Evolutionary conservation across 2,113 vertebrate genomes (phyloP), one percentile per base, ranked within the genome.

Genomic region (Gavialis gangeticus): DNA sequence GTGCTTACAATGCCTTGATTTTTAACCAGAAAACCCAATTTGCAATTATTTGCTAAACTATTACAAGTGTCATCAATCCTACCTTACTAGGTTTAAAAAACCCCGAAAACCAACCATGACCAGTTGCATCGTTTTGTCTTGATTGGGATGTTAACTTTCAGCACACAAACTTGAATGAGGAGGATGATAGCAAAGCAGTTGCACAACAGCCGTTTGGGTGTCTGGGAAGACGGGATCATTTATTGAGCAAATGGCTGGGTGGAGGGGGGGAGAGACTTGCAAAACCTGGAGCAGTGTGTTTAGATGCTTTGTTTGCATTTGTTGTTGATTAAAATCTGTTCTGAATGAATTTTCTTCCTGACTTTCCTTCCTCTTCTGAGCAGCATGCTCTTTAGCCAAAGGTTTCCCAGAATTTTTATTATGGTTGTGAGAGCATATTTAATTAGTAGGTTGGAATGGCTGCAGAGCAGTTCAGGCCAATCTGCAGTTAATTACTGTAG

Each of bases 361-460:
- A 88, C 92, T 94, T 96, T 85, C 0, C 56, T 82, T 94, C 75
- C 82, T 58, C 64, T 95, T 89, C 90, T 89, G 90, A 91, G 78
- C 62, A 84, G 82, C 30, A 46, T 86, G 91, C 83, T 96, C 84
- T 92, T 79, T 87, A 96, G 95, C 95, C 95, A 95, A 91, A 92
- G 86, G 83, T 96, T 97, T 97, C 89, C 92, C 93, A 94, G 95
- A 96, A 95, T 96, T 97, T 97, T 95, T 96, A 92, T 97, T 89
- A 89, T 84, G 93, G 90, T 94, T 94, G 91, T 89, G 87, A 97
- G 94, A 96, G 84, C 95, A 88, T 92, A 92, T 94, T 97, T 97
- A 97, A 97, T 97, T 97, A 97, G 94, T 83, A 90, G 90, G 87
- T 95, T 94, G 60, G 89, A 96, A 96, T 92, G 88, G 93, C 92